Evolutionary conservation across 1,140 invertebrate species (phyloP), one percentile per base, ranked within the genome.

Genomic region (Eupristina koningsbergeri): DNA sequence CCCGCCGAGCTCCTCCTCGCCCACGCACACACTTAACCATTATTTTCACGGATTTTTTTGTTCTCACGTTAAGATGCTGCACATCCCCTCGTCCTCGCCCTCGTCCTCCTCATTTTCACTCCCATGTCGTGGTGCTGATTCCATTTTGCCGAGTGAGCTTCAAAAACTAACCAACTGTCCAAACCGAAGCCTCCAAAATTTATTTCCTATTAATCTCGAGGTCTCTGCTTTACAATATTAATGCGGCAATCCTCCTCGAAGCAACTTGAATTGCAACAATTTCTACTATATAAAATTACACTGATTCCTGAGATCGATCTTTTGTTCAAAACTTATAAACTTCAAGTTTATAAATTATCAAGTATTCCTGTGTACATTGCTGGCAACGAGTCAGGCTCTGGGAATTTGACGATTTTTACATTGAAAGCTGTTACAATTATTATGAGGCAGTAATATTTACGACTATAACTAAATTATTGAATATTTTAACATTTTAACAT

Each of bases 1-100:
- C 73, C 74, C 79, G 36, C 19, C 53, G 36, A 47, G 69, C 82
- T 45, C 45, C 82, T 53, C 53, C 67, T 73, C 82, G 75, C 76
- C 64, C 47, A 84, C 64, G 76, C 64, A 8, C 67, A 29, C 13
- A 58, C n/a, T 41, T 9, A 36, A n/a, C 13, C 67, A 29, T 45
- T 36, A 45, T 45, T 61, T 63, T 31, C n/a, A 36, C 31, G 22
- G 58, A 63, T 64, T 63, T 31, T 3, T 36, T 50, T 69, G 64
- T 41, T 71, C 41, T 19, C 7, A 13, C 26, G 3, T 41, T 26
- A 36, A 41, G n/a, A 41, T n/a, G 36, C 67, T 74, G 45, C 26
- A 74, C n/a, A 50, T 50, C 9, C n/a, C 0, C 6, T 7, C 15
- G 45, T n/a, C 26, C 2, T 19, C 1, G 53, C 53, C 22, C 2